phyloP scores from a whole-genome alignment of 2,888 invertebrate genomes.

The Digitonthophagus gazella region DNA sequence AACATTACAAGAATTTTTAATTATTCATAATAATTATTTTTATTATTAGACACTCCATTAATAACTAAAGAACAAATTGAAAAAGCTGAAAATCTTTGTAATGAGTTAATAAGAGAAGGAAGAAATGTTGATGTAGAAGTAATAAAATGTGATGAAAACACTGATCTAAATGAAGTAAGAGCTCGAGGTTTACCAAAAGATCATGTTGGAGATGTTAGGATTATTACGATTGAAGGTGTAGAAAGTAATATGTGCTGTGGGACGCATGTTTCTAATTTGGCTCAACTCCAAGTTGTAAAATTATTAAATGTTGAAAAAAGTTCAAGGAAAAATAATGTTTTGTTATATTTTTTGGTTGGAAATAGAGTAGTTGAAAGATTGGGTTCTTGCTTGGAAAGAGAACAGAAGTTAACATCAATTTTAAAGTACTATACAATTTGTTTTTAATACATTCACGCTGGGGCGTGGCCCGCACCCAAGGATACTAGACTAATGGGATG shows the following conservation, averaged over 20 bases:
- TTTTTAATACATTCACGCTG: no score
- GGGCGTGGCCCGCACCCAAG: no score
- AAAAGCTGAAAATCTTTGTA: constrained; percentile 62
- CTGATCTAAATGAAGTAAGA: constrained; percentile 42
- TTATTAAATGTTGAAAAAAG: constrained; percentile 69
- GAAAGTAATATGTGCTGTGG: constrained; percentile 87
- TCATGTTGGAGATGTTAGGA: constrained; percentile 71
- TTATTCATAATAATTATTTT: constrained; percentile 8
- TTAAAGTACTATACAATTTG: constrained; percentile 61
- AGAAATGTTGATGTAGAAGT: constrained; percentile 64
- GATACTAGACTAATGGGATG: no score
- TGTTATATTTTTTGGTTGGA: constrained; percentile 72
- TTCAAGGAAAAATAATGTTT: constrained; percentile 64
- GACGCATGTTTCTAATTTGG: constrained; percentile 77
- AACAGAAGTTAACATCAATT: constrained; percentile 64
- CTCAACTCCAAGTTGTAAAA: constrained; percentile 67
- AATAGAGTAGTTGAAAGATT: constrained; percentile 64
- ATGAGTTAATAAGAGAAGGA: constrained; percentile 65
- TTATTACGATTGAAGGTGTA: constrained; percentile 72
- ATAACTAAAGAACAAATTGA: constrained; percentile 56
- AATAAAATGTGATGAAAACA: constrained; percentile 53
- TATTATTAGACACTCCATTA: constrained; percentile 52
- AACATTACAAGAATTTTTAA: constrained; percentile 23
- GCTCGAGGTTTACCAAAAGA: constrained; percentile 77
- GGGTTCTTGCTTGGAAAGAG: constrained; percentile 62